Conservation (phyloP, 2,797 vertebrate genomes). For the Anguilla anguilla region DNA sequence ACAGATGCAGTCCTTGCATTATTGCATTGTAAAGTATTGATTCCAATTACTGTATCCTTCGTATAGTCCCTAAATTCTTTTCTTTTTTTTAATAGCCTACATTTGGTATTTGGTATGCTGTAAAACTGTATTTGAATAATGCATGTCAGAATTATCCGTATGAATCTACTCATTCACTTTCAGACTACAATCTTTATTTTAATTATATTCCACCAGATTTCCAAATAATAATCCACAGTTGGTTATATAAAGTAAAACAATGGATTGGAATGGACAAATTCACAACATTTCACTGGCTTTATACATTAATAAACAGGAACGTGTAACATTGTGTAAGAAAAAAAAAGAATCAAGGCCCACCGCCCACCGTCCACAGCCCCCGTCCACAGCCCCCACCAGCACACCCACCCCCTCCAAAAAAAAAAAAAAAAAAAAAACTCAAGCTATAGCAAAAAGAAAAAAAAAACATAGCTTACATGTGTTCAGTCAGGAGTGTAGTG, state of each 20-base stretch:
- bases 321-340: not conserved
- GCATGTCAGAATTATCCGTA: not conserved
- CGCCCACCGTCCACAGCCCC: no score
- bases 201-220: not conserved
- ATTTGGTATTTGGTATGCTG: not conserved
- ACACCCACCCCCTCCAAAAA: not conserved
- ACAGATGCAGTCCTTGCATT: not conserved
- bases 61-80: not conserved
- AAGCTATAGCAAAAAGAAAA: not conserved
- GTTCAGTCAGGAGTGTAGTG: not conserved
- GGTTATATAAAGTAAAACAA: not conserved
- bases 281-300: not conserved
- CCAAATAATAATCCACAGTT: not conserved
- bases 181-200: not conserved
- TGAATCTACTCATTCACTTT: not conserved
- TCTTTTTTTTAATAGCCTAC: not conserved
- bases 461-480: not conserved
- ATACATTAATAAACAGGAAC: not conserved
- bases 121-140: not conserved
- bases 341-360: not conserved
- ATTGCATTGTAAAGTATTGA: constrained; percentile 3
- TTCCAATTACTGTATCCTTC: not conserved
- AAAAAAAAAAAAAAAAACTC: not conserved
- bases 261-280: not conserved
- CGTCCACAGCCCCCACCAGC: not conserved